Evolutionary conservation across 2,797 vertebrate genomes (phyloP).

Genomic region (Channa striata): DNA sequence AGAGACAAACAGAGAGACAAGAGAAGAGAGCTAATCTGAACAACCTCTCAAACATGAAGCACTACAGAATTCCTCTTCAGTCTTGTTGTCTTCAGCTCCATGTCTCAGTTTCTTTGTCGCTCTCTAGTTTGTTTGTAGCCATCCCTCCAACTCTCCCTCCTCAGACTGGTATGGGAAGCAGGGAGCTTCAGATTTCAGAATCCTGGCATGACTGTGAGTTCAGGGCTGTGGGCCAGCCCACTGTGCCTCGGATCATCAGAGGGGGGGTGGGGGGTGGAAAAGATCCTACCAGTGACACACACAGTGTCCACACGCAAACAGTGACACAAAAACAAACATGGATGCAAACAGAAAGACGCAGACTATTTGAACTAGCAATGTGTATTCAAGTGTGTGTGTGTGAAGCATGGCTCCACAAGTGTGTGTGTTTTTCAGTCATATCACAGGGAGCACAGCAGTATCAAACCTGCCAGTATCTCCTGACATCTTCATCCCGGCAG

Average conservation of each 20-base stretch:
- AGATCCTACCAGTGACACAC: slow-evolving; percentile 30
- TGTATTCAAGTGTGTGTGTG: slow-evolving; percentile 16
- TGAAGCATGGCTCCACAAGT: slow-evolving; percentile 22
- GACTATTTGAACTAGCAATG: slow-evolving; percentile 37
- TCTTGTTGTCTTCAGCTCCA: slow-evolving; percentile 5
- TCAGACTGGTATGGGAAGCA: slow-evolving; percentile 37
- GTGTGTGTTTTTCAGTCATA: slow-evolving; percentile 50
- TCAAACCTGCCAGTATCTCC: slow-evolving; percentile 50
- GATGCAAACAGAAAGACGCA: slow-evolving; percentile 32
- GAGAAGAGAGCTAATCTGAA: slow-evolving; percentile 16
- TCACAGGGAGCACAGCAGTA: slow-evolving; percentile 57
- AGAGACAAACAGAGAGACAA: slow-evolving; percentile 25
- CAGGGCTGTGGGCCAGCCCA: slow-evolving; percentile 47
- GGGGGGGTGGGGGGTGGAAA: slow-evolving; percentile 16
- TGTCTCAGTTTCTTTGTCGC: slow-evolving; percentile 19
- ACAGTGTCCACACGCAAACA: slow-evolving; percentile 15
- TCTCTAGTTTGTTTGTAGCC: slow-evolving; percentile 19
- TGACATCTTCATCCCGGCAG: slow-evolving; percentile 62
- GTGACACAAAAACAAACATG: slow-evolving; percentile 34
- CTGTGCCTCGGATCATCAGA: slow-evolving; percentile 51
- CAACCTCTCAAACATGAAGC: slow-evolving; percentile 20
- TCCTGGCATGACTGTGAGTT: slow-evolving; percentile 64
- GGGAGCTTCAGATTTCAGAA: slow-evolving; percentile 72
- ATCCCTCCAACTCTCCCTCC: slow-evolving; percentile 17
- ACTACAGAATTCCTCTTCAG: background rate